A percentile compares a stretch with the other conserved stretches of the same genome.
Evolutionary conservation across 2,888 invertebrate genomes (phyloP).

Genomic region (Pardosa pseudoannulata): DNA sequence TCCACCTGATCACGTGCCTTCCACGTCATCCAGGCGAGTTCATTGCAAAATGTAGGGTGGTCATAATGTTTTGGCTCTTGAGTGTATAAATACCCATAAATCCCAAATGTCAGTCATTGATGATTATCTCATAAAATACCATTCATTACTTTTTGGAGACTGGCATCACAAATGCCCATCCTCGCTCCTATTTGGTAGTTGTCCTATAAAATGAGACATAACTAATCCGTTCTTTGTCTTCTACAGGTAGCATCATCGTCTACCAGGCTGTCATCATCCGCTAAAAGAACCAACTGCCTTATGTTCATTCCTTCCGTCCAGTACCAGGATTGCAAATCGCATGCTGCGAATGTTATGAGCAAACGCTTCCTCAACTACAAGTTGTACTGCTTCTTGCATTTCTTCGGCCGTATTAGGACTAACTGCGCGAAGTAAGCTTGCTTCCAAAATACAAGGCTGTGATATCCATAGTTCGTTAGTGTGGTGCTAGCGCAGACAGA

Average conservation of each 20-base stretch:
- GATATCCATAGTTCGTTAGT: not conserved
- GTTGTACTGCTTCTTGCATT: conserved; percentile 59
- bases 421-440: conserved; percentile 20
- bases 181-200: too few relatives aligned
- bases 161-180: too few relatives aligned
- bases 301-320: conserved; percentile 2
- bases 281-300: not conserved
- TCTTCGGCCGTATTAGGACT: conserved; percentile 64
- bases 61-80: too few relatives aligned
- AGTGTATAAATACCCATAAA: too few relatives aligned
- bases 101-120: too few relatives aligned
- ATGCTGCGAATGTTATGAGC: conserved; percentile 58
- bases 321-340: conserved; percentile 35
- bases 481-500: not conserved
- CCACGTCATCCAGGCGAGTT: too few relatives aligned
- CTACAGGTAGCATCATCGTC: not conserved
- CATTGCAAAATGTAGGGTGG: too few relatives aligned
- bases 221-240: too few relatives aligned
- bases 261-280: not conserved
- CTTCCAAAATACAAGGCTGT: not conserved
- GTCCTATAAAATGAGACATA: too few relatives aligned
- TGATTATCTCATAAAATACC: too few relatives aligned
- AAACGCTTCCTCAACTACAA: conserved; percentile 58
- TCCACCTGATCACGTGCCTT: too few relatives aligned
- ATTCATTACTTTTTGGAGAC: too few relatives aligned